These are phyloP conservation scores for Portevinia maculata DNA, from an alignment of 2,888 invertebrate genomes.

Conservation along the genomic window DNA sequence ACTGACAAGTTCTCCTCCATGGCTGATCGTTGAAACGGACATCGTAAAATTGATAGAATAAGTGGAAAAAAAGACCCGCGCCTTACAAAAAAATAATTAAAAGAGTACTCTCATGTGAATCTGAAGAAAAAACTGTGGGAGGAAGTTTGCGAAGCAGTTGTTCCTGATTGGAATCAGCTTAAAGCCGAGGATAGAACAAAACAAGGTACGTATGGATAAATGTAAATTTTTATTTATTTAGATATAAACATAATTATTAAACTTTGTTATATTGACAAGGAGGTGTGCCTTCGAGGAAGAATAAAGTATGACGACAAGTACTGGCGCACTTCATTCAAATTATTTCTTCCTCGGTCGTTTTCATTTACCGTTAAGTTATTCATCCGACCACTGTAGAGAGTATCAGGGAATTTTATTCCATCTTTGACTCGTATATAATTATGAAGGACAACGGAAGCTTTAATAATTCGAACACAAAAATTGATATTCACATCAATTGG, in stretches of 20 bases:
- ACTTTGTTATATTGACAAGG: not conserved
- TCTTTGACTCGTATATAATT: constrained; percentile 8
- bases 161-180: constrained; percentile 22
- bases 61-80: constrained; percentile 19
- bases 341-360: not conserved
- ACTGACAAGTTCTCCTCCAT: no score
- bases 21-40: no score
- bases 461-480: constrained; percentile 7
- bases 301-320: not conserved
- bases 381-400: constrained; percentile 4
- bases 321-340: not conserved
- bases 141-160: constrained; percentile 29
- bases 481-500: constrained; percentile 9
- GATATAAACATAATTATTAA: no score
- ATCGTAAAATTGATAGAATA: constrained; percentile 28
- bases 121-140: constrained; percentile 17
- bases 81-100: constrained; percentile 16
- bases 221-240: not conserved
- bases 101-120: constrained; percentile 8
- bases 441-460: constrained; percentile 20
- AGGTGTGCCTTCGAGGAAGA: not conserved
- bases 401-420: constrained; percentile 11
- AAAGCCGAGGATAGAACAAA: constrained; percentile 4
- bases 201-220: constrained; percentile 17
- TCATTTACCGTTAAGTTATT: constrained; percentile 7